Evolutionary conservation across 2,113 vertebrate genomes (phyloP), one percentile per base, ranked within the genome.

Genomic region (Pteropus alecto): DNA sequence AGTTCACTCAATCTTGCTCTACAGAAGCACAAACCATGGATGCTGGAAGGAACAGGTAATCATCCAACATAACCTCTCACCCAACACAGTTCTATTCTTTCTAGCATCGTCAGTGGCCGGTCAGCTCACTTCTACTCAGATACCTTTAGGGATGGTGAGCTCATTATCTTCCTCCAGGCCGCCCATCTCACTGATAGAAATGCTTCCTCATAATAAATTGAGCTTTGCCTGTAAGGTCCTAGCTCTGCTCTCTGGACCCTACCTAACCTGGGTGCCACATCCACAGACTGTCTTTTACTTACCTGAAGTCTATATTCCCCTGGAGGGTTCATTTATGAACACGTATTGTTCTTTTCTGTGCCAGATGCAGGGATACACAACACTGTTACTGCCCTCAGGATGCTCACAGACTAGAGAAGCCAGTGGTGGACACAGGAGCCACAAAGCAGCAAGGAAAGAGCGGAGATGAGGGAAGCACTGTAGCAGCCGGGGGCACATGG

Each of bases 401-500:
- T 28, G 38, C 33, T 63, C 26, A 22, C 30, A 81, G 58, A 21
- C 60, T 21, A 30, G 63, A 63, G 2, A 22, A 33, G 15, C 71
- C 33, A 21, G 5, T 5, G 22, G 43, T 30, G 70, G 51, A 71
- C 48, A 54, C 1, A 35, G 86, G 95, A 58, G 38, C 60, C 43
- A 16, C 56, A 81, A 24, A 79, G 21, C 48, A 22, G 0, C 2
- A 24, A 24, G 46, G 33, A 15, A 24, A 73, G 63, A 21, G 2
- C 7, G n/a, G 41, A 79, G 65, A 46, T 14, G 6, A 15, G 24
- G 41, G 74, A 91, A 51, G 35, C 16, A 2, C 35, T 3, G 19
- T 16, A 18, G 2, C 19, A 1, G 5, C 15, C 0, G 0, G 63
- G 15, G 13, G 0, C 6, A 21, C 24, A 0, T 0, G 1, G 78